Base-by-base conservation (phyloP, 2,888 invertebrate genomes). In the Morpho helenor region DNA sequence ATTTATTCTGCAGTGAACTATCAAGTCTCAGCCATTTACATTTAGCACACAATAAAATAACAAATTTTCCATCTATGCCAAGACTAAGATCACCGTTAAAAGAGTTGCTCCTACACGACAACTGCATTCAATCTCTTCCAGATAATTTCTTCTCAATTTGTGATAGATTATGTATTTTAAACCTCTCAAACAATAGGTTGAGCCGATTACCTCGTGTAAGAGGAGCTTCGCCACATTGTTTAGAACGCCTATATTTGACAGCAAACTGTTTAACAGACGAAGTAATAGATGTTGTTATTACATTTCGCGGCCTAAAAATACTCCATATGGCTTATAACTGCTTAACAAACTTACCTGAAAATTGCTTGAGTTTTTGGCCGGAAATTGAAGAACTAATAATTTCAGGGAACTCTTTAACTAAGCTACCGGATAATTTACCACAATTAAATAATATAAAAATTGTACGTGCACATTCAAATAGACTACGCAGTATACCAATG, bases 251-350 rank as follows among this genome's bases (percentile, higher is more conserved):
- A 0, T 96, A 93, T 74, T 79, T 95, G 58, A 95, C 96, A 9
- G 95, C 95, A 10, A 96, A 96, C 80, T 94, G 94, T 72, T 85
- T 96, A 64, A 93, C 93, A 45, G 95, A 96, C 74, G 93, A 92
- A 60, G 91, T 92, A 1, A 87, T 96, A 49, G 93, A 94, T 59
- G 92, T 94, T 2, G 87, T 96, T 52, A 91, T 93, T 60, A 92
- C 92, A 60, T 93, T 95, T 56, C 84, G 91, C 63, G 93, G 94
- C 51, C 77, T 96, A 39, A 93, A 93, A 71, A 92, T 94, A 59
- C 82, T 97, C 16, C 96, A 96, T 72, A 92, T 95, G 9, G 96
- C 96, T 2, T 96, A 96, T 71, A 97, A 96, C 73, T 94, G 94
- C 64, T 86, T 96, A 44, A 94, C 94, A 1, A 89, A 90, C 39